phyloP scores from a whole-genome alignment of 2,888 invertebrate species.

The Ceriagrion tenellum region DNA sequence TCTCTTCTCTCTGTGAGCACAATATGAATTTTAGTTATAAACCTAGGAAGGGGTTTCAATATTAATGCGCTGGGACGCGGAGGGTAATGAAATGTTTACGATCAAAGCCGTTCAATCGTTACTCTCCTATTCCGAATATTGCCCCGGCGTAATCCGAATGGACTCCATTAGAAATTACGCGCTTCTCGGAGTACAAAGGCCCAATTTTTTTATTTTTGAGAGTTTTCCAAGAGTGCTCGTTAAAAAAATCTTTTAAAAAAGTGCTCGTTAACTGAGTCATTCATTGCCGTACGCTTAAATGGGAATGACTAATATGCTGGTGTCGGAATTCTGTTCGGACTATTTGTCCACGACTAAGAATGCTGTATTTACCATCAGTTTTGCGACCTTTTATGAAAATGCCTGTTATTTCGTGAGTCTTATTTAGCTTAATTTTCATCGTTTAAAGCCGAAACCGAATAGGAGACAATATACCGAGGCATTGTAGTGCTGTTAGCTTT shows the following conservation, averaged over 20 bases:
- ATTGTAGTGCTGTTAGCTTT: too few species aligned
- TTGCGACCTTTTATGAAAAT: too few species aligned
- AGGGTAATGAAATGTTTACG: neutral
- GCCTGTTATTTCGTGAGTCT: too few species aligned
- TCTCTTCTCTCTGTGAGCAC: neutral
- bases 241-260: neutral
- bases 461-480: too few species aligned
- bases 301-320: too few species aligned
- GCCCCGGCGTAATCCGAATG: neutral
- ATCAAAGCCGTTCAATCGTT: neutral
- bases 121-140: neutral
- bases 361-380: too few species aligned
- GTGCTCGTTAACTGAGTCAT: too few species aligned
- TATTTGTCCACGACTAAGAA: too few species aligned
- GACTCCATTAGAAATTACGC: neutral
- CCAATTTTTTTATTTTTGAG: neutral
- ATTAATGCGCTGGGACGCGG: neutral
- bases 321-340: too few species aligned
- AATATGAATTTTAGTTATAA: neutral
- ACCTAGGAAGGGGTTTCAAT: neutral
- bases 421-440: too few species aligned
- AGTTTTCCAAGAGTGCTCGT: neutral
- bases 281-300: too few species aligned
- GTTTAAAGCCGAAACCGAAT: too few species aligned
- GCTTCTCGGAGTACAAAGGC: neutral